Conservation (phyloP, 2,113 vertebrate species). For the Pollimyrus isidori region DNA sequence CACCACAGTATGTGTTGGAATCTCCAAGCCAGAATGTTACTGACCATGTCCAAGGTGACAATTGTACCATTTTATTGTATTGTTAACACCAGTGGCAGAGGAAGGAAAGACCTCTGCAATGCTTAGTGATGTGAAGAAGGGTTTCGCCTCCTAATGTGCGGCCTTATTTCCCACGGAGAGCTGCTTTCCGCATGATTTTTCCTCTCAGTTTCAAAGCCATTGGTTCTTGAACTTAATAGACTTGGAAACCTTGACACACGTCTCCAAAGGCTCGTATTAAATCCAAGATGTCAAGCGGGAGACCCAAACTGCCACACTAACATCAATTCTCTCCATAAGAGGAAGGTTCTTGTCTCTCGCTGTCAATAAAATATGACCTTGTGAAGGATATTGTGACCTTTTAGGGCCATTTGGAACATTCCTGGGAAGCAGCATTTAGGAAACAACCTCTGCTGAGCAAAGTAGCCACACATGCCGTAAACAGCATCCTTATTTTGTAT, state of each 20-base stretch:
- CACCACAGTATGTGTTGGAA: neutral
- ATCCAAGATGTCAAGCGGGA: slow-evolving; percentile 28
- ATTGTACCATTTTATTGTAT: slow-evolving; percentile 10
- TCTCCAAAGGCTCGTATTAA: slow-evolving; percentile 32
- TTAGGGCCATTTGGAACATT: slow-evolving; percentile 21
- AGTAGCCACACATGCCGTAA: neutral
- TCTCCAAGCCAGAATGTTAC: neutral
- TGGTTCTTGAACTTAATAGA: slow-evolving; percentile 32
- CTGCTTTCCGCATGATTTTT: slow-evolving; percentile 17
- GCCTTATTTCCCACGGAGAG: slow-evolving; percentile 18
- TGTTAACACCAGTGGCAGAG: slow-evolving; percentile 4
- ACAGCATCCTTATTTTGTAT: neutral
- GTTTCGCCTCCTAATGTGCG: slow-evolving; percentile 5
- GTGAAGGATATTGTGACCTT: slow-evolving; percentile 26
- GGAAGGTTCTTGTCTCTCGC: slow-evolving; percentile 24
- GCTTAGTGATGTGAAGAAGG: slow-evolving; percentile 10
- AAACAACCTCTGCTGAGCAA: neutral
- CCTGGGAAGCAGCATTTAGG: neutral
- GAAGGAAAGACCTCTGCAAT: neutral
- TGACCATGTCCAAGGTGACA: neutral
- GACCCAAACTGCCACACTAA: slow-evolving; percentile 26
- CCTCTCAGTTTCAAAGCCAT: slow-evolving; percentile 22
- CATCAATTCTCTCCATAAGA: slow-evolving; percentile 28
- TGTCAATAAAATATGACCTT: slow-evolving; percentile 33
- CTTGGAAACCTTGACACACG: slow-evolving; percentile 31